These are phyloP conservation scores for Thysanoteuthis rhombus DNA, from an alignment of 2,888 invertebrate species.

Conservation along the genomic window DNA sequence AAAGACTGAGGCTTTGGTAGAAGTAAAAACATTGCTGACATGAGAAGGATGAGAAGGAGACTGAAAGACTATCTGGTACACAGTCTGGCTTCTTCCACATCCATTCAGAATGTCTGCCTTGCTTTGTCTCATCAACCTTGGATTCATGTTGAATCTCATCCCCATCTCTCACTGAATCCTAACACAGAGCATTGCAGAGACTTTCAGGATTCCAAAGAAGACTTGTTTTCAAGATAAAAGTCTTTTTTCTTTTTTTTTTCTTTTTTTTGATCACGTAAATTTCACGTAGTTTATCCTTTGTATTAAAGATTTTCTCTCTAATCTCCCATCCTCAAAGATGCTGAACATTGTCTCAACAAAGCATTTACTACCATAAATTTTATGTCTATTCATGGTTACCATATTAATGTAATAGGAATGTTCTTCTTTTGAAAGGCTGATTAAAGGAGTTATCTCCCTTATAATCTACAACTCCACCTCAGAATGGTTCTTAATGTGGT, in stretches of 20 bases:
- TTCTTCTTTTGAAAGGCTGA: neutral
- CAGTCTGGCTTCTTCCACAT: neutral
- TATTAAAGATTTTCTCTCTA: neutral
- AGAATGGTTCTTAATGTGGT: neutral
- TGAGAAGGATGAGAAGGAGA: neutral
- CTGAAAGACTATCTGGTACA: neutral
- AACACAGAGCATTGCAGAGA: neutral
- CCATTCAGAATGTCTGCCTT: neutral
- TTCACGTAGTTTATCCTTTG: neutral
- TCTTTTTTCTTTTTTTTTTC: neutral
- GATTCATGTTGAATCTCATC: neutral
- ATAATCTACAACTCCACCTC: neutral
- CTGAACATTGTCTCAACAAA: neutral
- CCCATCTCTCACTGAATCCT: neutral
- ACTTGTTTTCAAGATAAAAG: neutral
- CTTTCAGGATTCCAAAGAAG: neutral
- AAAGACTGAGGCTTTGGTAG: no score
- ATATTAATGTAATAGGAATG: neutral
- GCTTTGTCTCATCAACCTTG: neutral
- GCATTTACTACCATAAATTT: neutral
- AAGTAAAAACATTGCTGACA: no score
- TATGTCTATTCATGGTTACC: neutral
- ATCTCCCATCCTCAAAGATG: neutral
- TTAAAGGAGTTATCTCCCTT: conserved; percentile 12
- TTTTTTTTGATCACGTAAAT: neutral